Percentiles rank a stretch among this genome's conserved stretches.
Conservation (phyloP, 1,140 invertebrate genomes). For the Heterodera carotae region DNA sequence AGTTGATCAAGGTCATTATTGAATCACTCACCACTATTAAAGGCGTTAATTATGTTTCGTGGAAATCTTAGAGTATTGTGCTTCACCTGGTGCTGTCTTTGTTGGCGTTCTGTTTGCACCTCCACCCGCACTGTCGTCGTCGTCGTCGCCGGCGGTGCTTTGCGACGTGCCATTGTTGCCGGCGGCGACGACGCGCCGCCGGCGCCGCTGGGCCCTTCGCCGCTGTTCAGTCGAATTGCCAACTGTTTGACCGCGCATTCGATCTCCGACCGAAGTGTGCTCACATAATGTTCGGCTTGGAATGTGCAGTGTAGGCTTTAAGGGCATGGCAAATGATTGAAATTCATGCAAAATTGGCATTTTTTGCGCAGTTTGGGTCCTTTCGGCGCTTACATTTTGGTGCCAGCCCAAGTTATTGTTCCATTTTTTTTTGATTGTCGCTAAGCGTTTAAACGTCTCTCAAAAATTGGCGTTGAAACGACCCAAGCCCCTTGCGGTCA, state of each 20-base stretch:
- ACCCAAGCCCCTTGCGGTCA: no score
- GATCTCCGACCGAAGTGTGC: slow-evolving; percentile 56
- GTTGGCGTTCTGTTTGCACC: background rate
- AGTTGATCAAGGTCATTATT: no score
- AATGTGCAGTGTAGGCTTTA: slow-evolving; percentile 53
- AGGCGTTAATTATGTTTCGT: no score
- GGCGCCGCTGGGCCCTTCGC: background rate
- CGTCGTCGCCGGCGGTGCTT: background rate
- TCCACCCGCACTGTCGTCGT: background rate
- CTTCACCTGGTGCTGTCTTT: background rate
- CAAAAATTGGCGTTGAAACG: no score
- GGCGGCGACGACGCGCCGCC: background rate
- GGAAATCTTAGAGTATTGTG: no score
- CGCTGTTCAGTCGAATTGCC: slow-evolving; percentile 52
- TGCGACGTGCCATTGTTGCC: background rate
- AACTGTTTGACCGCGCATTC: slow-evolving; percentile 61
- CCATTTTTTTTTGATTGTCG: no score
- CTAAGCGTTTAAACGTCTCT: no score
- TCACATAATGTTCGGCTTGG: slow-evolving; percentile 47
- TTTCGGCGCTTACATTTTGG: no score
- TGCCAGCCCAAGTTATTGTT: no score
- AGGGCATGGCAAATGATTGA: background rate
- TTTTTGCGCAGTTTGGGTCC: slow-evolving; percentile 28
- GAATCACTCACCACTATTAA: no score
- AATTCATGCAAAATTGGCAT: no score